These are phyloP conservation scores for Olivierus martensii DNA, from an alignment of 1,140 invertebrate genomes.

Conservation along the genomic window DNA sequence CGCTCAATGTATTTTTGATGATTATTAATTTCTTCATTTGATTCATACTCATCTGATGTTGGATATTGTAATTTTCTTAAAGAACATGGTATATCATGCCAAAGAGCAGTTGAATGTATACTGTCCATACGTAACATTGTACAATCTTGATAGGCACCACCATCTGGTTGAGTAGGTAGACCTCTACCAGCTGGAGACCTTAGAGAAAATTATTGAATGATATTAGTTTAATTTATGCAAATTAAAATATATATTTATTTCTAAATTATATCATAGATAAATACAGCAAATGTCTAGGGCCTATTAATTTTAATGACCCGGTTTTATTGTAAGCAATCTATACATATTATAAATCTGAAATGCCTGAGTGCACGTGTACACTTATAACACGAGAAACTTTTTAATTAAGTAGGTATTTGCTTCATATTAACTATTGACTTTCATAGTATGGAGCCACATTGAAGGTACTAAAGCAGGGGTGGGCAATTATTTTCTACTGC, in stretches of 20 bases:
- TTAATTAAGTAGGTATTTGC: too few species aligned
- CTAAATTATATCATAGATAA: too few species aligned
- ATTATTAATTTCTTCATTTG: conserved; percentile 6
- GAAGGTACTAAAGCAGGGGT: too few species aligned
- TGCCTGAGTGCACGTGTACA: too few species aligned
- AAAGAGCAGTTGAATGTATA: conserved; percentile 23
- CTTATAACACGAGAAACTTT: too few species aligned
- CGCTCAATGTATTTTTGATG: background rate
- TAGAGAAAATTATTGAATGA: background rate
- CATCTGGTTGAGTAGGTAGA: conserved; percentile 21
- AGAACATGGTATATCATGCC: conserved; percentile 25
- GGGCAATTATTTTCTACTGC: too few species aligned
- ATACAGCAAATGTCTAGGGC: too few species aligned
- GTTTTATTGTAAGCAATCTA: too few species aligned
- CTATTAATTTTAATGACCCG: too few species aligned
- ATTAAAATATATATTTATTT: background rate
- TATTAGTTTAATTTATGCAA: background rate
- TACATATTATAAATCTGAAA: too few species aligned
- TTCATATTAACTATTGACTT: too few species aligned
- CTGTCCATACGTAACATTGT: conserved; percentile 22
- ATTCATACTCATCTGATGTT: conserved; percentile 9
- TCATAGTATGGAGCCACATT: too few species aligned
- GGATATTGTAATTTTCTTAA: conserved; percentile 14
- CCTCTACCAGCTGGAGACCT: conserved; percentile 11
- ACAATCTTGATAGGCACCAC: conserved; percentile 25